Evolutionary conservation across 2,888 invertebrate genomes (phyloP).

Genomic region (Athripsodes cinereus): DNA sequence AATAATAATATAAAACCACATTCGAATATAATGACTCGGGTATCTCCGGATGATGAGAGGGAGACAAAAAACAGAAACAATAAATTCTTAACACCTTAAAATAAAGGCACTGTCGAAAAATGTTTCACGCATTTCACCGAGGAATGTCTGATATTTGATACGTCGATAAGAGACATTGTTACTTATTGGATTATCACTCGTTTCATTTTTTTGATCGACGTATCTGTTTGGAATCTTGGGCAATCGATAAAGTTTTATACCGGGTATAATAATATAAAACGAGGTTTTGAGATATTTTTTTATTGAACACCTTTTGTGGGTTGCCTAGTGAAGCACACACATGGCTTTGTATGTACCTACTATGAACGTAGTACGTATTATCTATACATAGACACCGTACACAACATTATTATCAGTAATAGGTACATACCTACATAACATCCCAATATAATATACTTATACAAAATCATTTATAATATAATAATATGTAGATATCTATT

Average conservation of each 20-base stretch:
- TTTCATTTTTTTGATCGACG: not conserved
- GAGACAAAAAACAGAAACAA: not conserved
- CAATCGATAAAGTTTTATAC: slow-evolving; percentile 13
- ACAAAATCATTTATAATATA: too few relatives aligned
- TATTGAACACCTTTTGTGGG: slow-evolving; percentile 7
- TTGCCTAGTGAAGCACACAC: slow-evolving; percentile 4
- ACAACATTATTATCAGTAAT: too few relatives aligned
- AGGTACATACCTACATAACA: too few relatives aligned
- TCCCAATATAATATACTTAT: too few relatives aligned
- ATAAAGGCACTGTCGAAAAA: not conserved
- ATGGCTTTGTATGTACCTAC: not conserved
- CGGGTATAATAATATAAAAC: slow-evolving; percentile 7
- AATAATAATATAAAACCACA: not conserved
- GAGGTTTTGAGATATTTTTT: slow-evolving; percentile 7
- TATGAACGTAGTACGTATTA: too few relatives aligned
- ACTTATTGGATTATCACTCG: not conserved
- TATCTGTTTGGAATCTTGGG: not conserved
- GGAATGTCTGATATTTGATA: not conserved
- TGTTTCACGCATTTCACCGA: not conserved
- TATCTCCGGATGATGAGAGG: too few relatives aligned
- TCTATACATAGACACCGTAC: too few relatives aligned
- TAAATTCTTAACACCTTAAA: not conserved
- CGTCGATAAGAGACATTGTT: not conserved
- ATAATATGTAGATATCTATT: too few relatives aligned
- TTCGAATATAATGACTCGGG: not conserved